Percentiles rank a stretch among this genome's conserved stretches.
These are phyloP conservation scores for Dione vanillae DNA, from an alignment of 2,888 invertebrate species.

Conservation along the genomic window DNA sequence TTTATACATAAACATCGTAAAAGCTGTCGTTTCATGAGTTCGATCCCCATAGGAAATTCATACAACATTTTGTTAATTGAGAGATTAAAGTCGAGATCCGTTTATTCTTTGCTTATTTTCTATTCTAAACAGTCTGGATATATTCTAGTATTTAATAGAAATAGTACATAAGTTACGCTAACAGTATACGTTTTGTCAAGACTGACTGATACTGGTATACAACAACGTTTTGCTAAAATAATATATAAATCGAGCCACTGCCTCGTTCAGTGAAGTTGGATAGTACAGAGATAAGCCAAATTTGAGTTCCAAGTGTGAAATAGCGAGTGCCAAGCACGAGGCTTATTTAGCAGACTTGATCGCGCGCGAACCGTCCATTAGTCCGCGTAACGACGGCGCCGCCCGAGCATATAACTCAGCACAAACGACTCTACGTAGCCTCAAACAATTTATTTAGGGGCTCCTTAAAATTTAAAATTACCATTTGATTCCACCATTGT, in stretches of 20 bases:
- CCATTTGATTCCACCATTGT: constrained; percentile 71
- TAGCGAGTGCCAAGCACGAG: constrained; percentile 28
- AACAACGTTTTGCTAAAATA: not conserved
- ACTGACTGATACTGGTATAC: constrained; percentile 1
- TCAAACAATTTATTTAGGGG: constrained; percentile 39
- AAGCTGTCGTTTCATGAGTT: no score
- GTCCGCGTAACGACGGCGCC: constrained; percentile 31
- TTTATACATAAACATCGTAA: no score
- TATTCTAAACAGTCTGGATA: no score
- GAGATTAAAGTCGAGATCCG: no score
- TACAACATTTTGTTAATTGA: no score
- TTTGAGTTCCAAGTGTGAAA: constrained; percentile 27
- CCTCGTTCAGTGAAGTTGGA: constrained; percentile 14
- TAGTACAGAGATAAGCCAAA: constrained; percentile 26
- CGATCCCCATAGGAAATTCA: no score
- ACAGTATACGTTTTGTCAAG: not conserved
- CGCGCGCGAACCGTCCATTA: constrained; percentile 29
- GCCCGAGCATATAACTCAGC: constrained; percentile 32
- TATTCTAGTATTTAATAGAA: no score
- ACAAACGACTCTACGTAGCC: constrained; percentile 37
- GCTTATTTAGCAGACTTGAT: constrained; percentile 35
- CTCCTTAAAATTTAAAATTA: constrained; percentile 67
- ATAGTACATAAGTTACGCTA: not conserved
- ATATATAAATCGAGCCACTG: not conserved
- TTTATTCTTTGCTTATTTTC: no score